phyloP scores from a whole-genome alignment of 2,888 invertebrate genomes.

The Dione juno region DNA sequence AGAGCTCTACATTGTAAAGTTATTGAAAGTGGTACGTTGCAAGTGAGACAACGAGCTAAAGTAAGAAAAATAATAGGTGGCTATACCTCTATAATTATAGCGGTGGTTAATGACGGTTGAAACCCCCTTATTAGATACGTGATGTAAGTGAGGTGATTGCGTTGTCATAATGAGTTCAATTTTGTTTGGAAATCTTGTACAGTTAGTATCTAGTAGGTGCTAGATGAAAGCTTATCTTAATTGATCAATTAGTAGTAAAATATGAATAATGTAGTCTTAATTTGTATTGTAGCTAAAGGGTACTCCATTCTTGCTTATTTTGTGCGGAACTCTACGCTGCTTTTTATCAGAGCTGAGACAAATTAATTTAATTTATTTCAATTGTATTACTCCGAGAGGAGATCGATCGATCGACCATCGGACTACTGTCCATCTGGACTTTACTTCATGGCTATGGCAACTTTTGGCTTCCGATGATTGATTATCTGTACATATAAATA shows the following conservation, averaged over 20 bases:
- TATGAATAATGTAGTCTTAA: too few relatives aligned
- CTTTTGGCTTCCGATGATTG: too few relatives aligned
- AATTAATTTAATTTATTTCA: too few relatives aligned
- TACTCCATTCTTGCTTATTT: too few relatives aligned
- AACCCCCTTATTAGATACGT: constrained; percentile 33
- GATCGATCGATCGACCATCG: too few relatives aligned
- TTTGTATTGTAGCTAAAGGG: too few relatives aligned
- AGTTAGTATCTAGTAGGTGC: background rate
- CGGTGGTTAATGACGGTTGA: constrained; percentile 28
- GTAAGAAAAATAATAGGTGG: constrained; percentile 28
- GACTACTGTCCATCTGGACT: too few relatives aligned
- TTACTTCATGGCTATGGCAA: too few relatives aligned
- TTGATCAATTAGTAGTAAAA: background rate
- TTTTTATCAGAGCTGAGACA: too few relatives aligned
- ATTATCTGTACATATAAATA: too few relatives aligned
- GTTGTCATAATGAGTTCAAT: constrained; percentile 28
- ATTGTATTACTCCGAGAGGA: too few relatives aligned
- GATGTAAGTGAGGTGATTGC: constrained; percentile 22
- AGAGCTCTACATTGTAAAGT: background rate
- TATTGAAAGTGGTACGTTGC: constrained; percentile 17
- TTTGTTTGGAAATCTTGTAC: constrained; percentile 20
- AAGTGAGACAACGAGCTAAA: constrained; percentile 29
- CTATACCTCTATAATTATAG: constrained; percentile 31
- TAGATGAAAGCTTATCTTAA: background rate
- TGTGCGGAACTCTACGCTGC: too few relatives aligned